Evolutionary conservation across 2,888 invertebrate species (phyloP).

Genomic region (Branchellion lobata): DNA sequence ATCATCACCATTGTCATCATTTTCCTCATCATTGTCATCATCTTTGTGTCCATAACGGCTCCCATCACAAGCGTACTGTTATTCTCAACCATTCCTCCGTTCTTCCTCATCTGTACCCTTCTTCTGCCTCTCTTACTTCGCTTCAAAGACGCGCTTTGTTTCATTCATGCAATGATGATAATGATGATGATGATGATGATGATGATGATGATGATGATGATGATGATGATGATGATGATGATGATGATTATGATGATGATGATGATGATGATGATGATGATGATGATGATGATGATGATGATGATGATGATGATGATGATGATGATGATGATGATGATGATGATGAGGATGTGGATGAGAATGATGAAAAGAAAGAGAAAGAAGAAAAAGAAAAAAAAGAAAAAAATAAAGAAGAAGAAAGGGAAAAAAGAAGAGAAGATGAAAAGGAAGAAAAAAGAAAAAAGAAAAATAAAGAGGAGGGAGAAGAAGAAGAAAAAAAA

Average conservation of each 20-base stretch:
- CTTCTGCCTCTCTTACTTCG: too few species aligned
- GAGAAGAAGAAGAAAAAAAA: not conserved
- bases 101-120: too few species aligned
- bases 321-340: slow-evolving; percentile 48
- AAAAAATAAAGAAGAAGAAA: too few species aligned
- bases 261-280: slow-evolving; percentile 21
- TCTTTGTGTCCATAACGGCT: too few species aligned
- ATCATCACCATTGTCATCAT: too few species aligned
- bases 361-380: not conserved
- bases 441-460: too few species aligned
- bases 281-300: slow-evolving; percentile 16
- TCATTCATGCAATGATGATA: not conserved
- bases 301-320: slow-evolving; percentile 42
- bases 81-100: too few species aligned
- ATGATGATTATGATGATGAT: slow-evolving; percentile 23
- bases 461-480: too few species aligned
- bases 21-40: too few species aligned
- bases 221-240: slow-evolving; percentile 28
- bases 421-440: too few species aligned
- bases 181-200: slow-evolving; percentile 23
- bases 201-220: slow-evolving; percentile 32
- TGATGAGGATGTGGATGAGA: slow-evolving; percentile 15
- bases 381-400: too few species aligned
- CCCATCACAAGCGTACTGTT: too few species aligned
- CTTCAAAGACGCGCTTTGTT: not conserved